A percentile compares a stretch with the other conserved stretches of the same genome.
phyloP scores from a whole-genome alignment of 2,797 vertebrate species.

The Cryptoprocta ferox region DNA sequence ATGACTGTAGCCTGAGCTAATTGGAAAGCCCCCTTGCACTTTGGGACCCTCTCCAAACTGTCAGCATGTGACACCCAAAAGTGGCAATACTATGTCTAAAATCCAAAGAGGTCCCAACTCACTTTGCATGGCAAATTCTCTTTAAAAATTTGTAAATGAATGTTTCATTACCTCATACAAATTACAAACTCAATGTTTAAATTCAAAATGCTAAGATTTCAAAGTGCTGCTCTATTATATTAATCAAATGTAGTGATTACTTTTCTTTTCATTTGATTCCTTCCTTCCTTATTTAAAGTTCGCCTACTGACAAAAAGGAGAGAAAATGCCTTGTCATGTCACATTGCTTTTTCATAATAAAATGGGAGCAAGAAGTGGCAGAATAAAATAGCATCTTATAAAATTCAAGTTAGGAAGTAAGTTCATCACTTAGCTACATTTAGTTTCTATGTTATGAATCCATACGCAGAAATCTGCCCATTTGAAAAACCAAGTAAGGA shows the following conservation, averaged over 20 bases:
- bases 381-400: not conserved
- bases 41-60: not conserved
- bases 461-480: not conserved
- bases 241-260: not conserved
- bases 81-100: not conserved
- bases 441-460: not conserved
- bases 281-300: constrained; percentile 8
- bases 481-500: not conserved
- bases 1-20: too few relatives aligned
- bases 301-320: not conserved
- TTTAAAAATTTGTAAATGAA: not conserved
- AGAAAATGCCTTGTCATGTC: not conserved
- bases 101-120: not conserved
- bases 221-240: not conserved
- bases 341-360: constrained; percentile 1
- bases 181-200: not conserved
- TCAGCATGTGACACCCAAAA: not conserved
- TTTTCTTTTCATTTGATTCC: constrained; percentile 23
- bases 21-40: not conserved
- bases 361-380: not conserved
- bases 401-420: not conserved
- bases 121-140: not conserved
- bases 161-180: not conserved
- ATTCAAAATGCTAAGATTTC: not conserved
- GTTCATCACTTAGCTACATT: not conserved